Evolutionary conservation across 2,797 vertebrate species (phyloP), one percentile per base, ranked within the genome.

Genomic region (Phoeniculus purpureus): DNA sequence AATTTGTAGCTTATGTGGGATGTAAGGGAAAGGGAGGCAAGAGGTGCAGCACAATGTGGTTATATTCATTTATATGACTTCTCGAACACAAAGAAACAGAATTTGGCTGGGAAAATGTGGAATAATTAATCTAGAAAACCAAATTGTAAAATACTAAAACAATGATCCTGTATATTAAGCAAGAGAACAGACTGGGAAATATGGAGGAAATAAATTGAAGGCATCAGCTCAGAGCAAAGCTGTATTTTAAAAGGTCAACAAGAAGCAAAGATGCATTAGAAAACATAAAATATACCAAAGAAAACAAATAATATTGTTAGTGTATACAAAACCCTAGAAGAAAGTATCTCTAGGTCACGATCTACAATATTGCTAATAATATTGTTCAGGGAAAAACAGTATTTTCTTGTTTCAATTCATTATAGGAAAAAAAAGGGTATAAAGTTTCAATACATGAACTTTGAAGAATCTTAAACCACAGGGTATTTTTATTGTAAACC

Each of bases 181-280:
- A 85, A 60, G 29, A 52, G 75, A 85, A 62, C 0, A 31, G 71
- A 56, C 7, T 61, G 14, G 13, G 22, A 86, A 65, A 56, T 79
- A 80, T 2, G 61, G 55, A 76, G 31, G 16, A 82, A 85, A 79
- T 55, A 80, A 75, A 73, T 31, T 54, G 61, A 79, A 85, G 19
- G 18, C 23, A 62, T 84, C 51, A 67, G 26, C 50, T 59, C 21
- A 85, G 29, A 94, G n/a, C 32, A 90, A 91, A 84, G 20, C 59
- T 93, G 14, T 7, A 47, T 91, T 93, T 91, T 56, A 66, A 84
- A 92, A 68, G 75, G 73, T 56, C 59, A 71, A 55, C 43, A 59
- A 54, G 27, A 84, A 48, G 31, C 40, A 90, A 82, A 66, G 34
- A 60, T 75, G 9, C 32, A 85, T 87, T 67, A 87, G 22, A 94